phyloP scores from a whole-genome alignment of 2,113 vertebrate species.

The Myrmophylax atrothorax region DNA sequence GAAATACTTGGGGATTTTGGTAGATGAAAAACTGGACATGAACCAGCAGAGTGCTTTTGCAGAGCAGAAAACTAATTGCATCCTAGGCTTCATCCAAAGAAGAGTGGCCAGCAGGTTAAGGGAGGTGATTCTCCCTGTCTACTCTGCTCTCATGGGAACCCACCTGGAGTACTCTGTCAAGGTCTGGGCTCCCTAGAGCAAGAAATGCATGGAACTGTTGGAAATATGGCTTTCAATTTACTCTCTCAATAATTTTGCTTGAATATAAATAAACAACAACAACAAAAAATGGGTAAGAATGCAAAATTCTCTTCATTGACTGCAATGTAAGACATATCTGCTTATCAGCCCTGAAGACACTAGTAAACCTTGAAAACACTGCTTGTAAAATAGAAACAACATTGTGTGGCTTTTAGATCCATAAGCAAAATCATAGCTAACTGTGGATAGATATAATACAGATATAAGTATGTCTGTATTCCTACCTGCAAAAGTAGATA shows the following conservation, averaged over 20 bases:
- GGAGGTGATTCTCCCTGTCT: neutral
- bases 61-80: fast-evolving
- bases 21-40: neutral
- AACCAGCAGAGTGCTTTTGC: fast-evolving
- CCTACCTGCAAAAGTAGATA: neutral
- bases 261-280: neutral
- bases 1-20: neutral
- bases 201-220: neutral
- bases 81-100: neutral
- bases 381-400: neutral
- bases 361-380: neutral
- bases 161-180: fast-evolving
- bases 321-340: neutral
- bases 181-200: neutral
- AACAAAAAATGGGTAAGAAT: neutral
- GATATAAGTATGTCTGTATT: neutral
- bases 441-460: neutral
- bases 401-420: neutral
- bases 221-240: neutral
- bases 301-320: neutral
- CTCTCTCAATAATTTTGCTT: neutral
- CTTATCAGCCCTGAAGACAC: neutral
- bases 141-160: neutral
- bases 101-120: neutral
- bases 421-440: neutral